Percentiles rank a stretch among this genome's conserved stretches.
Conservation (phyloP, 2,888 invertebrate genomes). For the Tipula confusa region DNA sequence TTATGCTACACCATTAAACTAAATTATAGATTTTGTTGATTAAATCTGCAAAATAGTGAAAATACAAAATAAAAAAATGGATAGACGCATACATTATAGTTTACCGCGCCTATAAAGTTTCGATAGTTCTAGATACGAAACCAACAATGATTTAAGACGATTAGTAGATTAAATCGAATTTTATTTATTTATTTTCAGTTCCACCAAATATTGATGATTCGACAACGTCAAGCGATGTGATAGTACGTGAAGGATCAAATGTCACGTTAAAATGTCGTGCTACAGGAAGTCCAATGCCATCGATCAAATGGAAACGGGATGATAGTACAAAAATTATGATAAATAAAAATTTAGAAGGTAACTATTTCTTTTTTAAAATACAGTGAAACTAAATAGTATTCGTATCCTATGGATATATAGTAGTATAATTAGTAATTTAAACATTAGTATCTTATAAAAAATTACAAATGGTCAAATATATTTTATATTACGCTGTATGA, state of each 20-base stretch:
- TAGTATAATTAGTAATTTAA: too few species aligned
- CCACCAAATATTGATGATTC: slow-evolving; percentile 90
- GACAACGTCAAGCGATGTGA: slow-evolving; percentile 80
- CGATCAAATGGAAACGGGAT: slow-evolving; percentile 87
- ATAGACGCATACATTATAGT: neutral
- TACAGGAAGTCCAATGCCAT: slow-evolving; percentile 80
- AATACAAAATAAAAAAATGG: too few species aligned
- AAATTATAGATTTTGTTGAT: slow-evolving; percentile 17
- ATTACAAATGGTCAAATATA: too few species aligned
- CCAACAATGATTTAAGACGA: neutral
- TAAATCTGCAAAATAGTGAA: neutral
- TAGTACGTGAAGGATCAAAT: slow-evolving; percentile 84
- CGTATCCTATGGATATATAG: too few species aligned
- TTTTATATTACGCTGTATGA: too few species aligned
- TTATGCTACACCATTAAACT: neutral
- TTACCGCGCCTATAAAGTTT: neutral
- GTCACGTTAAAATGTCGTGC: slow-evolving; percentile 84
- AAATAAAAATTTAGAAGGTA: slow-evolving; percentile 77
- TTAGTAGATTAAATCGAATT: too few species aligned
- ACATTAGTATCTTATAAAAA: too few species aligned
- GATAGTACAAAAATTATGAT: slow-evolving; percentile 82
- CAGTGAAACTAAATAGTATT: too few species aligned
- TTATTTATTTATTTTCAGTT: slow-evolving; percentile 62
- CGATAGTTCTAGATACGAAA: neutral
- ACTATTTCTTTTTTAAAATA: too few species aligned